Evolutionary conservation across 1,140 invertebrate species (phyloP).

Genomic region (Leptopilina clavipes): DNA sequence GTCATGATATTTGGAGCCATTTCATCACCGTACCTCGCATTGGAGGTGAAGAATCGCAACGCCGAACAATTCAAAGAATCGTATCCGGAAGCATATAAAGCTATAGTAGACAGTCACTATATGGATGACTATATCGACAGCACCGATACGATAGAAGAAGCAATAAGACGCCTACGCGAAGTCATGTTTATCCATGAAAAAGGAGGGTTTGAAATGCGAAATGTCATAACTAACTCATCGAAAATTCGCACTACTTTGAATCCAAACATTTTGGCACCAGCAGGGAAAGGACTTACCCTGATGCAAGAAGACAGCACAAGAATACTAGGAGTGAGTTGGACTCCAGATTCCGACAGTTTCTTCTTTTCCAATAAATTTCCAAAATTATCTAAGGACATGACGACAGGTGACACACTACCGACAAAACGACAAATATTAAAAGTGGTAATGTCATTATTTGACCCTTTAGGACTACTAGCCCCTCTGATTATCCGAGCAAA

Average conservation of each 20-base stretch:
- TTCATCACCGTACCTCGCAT: slow-evolving; percentile 57
- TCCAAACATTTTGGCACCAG: neutral
- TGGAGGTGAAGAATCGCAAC: slow-evolving; percentile 43
- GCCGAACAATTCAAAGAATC: neutral
- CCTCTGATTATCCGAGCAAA: slow-evolving; percentile 41
- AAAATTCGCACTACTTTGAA: neutral
- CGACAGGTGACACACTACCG: slow-evolving; percentile 39
- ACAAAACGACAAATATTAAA: slow-evolving; percentile 43
- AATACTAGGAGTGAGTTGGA: slow-evolving; percentile 36
- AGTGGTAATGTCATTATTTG: slow-evolving; percentile 55
- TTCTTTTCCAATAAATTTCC: neutral
- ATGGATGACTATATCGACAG: slow-evolving; percentile 45
- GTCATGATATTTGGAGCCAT: slow-evolving; percentile 62
- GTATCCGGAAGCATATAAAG: neutral
- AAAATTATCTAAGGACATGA: slow-evolving; percentile 8
- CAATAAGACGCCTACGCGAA: slow-evolving; percentile 6
- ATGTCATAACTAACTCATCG: slow-evolving; percentile 29
- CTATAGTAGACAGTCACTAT: slow-evolving; percentile 29
- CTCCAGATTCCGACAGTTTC: neutral
- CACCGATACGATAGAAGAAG: slow-evolving; percentile 27
- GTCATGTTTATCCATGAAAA: slow-evolving; percentile 19
- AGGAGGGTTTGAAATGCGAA: slow-evolving; percentile 46
- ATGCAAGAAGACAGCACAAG: neutral
- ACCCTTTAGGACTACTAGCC: slow-evolving; percentile 53
- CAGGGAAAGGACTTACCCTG: neutral